Evolutionary conservation across 2,888 invertebrate genomes (phyloP).

Genomic region (Chesias legatella): DNA sequence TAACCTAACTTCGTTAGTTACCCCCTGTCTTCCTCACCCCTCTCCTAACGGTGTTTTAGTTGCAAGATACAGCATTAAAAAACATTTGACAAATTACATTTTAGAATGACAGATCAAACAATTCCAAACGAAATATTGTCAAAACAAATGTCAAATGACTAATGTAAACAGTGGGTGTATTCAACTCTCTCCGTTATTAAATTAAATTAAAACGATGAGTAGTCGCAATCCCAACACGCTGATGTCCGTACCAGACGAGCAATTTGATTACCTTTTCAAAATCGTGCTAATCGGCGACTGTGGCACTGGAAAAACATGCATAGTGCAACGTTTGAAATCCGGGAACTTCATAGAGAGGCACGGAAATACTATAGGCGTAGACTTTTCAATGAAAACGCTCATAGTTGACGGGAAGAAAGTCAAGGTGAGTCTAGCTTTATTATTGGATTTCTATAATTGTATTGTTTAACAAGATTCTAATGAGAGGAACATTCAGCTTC

Average conservation of each 20-base stretch:
- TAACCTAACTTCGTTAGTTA: no score
- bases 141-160: slow-evolving; percentile 42
- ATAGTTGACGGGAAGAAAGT: slow-evolving; percentile 96
- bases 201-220: slow-evolving; percentile 79
- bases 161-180: slow-evolving; percentile 50
- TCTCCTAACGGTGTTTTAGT: no score
- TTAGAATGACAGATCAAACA: background rate
- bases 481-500: slow-evolving; percentile 79
- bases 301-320: slow-evolving; percentile 95
- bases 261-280: slow-evolving; percentile 97
- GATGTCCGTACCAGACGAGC: slow-evolving; percentile 88
- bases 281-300: slow-evolving; percentile 96
- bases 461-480: slow-evolving; percentile 10
- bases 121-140: background rate
- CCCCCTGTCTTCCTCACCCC: no score
- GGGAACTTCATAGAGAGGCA: slow-evolving; percentile 97
- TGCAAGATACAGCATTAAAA: no score
- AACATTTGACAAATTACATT: no score
- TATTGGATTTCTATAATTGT: slow-evolving; percentile 32
- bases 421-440: slow-evolving; percentile 84
- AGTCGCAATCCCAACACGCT: slow-evolving; percentile 87
- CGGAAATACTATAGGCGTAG: slow-evolving; percentile 98
- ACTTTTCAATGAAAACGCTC: slow-evolving; percentile 99
- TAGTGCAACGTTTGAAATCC: slow-evolving; percentile 96
- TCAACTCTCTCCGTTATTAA: slow-evolving; percentile 29